Base-by-base conservation (phyloP, 2,888 invertebrate species). In the Malachius bipustulatus region DNA sequence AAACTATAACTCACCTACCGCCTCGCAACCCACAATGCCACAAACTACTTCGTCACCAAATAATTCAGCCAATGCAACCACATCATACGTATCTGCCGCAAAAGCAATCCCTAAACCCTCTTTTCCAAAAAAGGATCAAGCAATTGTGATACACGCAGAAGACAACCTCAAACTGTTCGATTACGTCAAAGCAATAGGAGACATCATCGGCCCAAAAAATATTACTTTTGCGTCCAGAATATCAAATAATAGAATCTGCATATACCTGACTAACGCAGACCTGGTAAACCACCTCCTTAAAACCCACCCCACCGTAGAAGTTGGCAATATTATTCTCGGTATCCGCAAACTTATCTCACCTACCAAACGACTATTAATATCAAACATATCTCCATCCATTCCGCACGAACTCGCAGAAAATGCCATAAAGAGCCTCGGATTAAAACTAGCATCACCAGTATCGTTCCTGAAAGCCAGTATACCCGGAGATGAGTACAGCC, bases 181-280 rank as follows among this genome's bases (percentile, higher is more conserved):
- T 11, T 34, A 37, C 24, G 16, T 34, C 10, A 11, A 26, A 30
- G 34, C 38, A 24, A 16, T 37, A 16, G 38, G 34, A 28, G 26
- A 34, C 24, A 30, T 37, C 16, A 13, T 37, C 4, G 27, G 16
- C 12, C 26, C 38, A n/a, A 37, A 34, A 28, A 37, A 37, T 15
- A 35, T 37, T 15, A 26, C 28, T 9, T 32, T 28, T 10, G 34
- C 34, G 9, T 37, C 29, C 16, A 19, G 33, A 37, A 37, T 37
- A 26, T 32, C 37, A 14, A 36, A 36, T 16, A 35, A 35, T 26
- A 34, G 38, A 34, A 37, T 37, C 12, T 30, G 38, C 34, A 37
- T 35, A 11, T 37, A 37, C 14, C 34, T 37, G 15, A 19, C 32
- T 9, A 24, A 24, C 15, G 16, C 10, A 14, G 26, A 34, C 14